Base-by-base conservation (phyloP, 2,113 vertebrate species). In the Mirounga angustirostris region DNA sequence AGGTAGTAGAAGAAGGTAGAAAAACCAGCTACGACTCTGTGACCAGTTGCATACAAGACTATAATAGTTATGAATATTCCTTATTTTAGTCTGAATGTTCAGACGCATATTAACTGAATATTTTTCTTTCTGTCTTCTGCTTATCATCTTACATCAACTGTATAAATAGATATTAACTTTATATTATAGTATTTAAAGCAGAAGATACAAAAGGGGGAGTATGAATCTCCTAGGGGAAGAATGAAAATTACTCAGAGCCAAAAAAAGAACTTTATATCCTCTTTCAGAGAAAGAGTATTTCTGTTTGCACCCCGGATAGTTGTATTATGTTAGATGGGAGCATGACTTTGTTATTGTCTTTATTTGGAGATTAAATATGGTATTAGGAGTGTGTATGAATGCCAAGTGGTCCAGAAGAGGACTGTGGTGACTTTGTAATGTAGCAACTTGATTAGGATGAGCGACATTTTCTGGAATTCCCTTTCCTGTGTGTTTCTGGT, bases 101-200 rank as follows among this genome's bases (percentile, higher is more conserved):
- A 56, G 28, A 26, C 40, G 33, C 52, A 5, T 58, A 86, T 71
- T 69, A 54, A 30, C 4, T 22, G 52, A 91, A 43, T 69, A 43
- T 50, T 71, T 78, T 36, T 86, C 36, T 85, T 79, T 67, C 19
- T 63, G 52, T 97, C 33, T 86, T 56, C 5, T 16, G 11, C 33
- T 91, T 94, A 67, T 50, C 11, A 65, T 88, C 56, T 69, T 50
- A 85, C 5, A 15, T 58, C 56, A 90, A 52, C 63, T 78, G 13
- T 78, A 18, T 63, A 78, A 63, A 82, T 36, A 78, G 12, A 63
- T 43, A 36, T 61, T 92, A 81, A 61, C 30, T 63, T 69, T 82
- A 11, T 73, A 86, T 26, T 36, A 94, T 43, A 90, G 40, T 40
- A 46, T 87, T 76, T 92, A 96, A 95, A 13, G 8, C 22, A 90